Conservation (phyloP, 2,888 invertebrate species). For the Hipparchia semele region DNA sequence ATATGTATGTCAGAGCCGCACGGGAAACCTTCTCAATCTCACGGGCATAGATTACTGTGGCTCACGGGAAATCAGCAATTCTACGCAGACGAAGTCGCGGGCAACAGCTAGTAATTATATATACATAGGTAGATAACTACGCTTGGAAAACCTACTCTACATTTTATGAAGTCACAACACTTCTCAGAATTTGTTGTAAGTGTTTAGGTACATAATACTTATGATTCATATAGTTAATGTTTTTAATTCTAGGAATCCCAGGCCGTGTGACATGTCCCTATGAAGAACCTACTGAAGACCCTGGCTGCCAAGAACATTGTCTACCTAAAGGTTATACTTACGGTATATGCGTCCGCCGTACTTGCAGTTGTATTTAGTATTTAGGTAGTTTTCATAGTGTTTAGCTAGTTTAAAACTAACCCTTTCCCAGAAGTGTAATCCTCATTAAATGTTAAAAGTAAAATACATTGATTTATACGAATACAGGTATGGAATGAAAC, state of each 20-base stretch:
- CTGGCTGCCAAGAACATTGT: slow-evolving; percentile 65
- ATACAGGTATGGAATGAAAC: too few species aligned
- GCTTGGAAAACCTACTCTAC: not conserved
- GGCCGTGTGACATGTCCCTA: slow-evolving; percentile 56
- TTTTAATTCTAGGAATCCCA: slow-evolving; percentile 42
- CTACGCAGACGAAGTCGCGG: too few species aligned
- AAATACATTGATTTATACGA: not conserved
- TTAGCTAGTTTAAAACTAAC: too few species aligned
- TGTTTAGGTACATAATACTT: not conserved
- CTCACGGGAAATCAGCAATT: too few species aligned
- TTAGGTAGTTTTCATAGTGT: not conserved
- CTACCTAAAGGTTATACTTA: slow-evolving; percentile 71
- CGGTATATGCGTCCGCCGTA: slow-evolving; percentile 66
- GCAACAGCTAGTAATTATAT: too few species aligned
- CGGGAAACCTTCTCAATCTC: too few species aligned
- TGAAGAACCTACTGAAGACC: slow-evolving; percentile 62
- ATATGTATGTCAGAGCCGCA: too few species aligned
- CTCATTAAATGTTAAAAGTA: not conserved
- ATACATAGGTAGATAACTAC: too few species aligned
- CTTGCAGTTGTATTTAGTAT: slow-evolving; percentile 66
- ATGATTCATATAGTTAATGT: not conserved
- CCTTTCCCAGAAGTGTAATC: too few species aligned
- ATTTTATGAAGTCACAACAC: not conserved
- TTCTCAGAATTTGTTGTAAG: not conserved
- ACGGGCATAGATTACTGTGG: too few species aligned